phyloP scores from a whole-genome alignment of 2,797 vertebrate genomes.

The Pseudomugil gertrudae region DNA sequence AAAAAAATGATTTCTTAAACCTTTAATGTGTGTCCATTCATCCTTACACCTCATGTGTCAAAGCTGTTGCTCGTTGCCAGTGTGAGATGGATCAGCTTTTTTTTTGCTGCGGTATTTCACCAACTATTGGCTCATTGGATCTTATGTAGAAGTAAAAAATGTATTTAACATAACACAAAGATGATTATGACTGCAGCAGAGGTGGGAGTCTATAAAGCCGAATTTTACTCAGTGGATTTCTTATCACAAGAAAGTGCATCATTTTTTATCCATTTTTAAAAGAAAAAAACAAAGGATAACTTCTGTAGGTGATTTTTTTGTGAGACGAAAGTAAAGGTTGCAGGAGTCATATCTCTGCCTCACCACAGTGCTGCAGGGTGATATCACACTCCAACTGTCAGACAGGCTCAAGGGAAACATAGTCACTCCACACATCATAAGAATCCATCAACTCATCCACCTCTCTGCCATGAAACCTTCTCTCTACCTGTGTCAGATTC shows the following conservation, averaged over 20 bases:
- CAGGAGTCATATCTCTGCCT: slow-evolving; percentile 29
- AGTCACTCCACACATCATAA: slow-evolving; percentile 49
- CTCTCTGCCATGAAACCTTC: slow-evolving; percentile 27
- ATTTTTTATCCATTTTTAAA: slow-evolving; percentile 5
- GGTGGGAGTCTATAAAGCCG: slow-evolving; percentile 1
- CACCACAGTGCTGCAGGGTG: slow-evolving; percentile 42
- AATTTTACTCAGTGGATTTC: slow-evolving; percentile 24
- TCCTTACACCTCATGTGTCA: slow-evolving; percentile 29
- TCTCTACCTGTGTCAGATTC: slow-evolving; percentile 40
- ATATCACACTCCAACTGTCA: slow-evolving; percentile 51
- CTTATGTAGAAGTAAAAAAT: slow-evolving; percentile 35
- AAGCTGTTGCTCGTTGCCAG: background rate
- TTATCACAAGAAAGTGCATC: slow-evolving; percentile 19
- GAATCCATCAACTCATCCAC: slow-evolving; percentile 40
- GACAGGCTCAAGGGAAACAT: slow-evolving; percentile 37
- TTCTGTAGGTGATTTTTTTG: slow-evolving; percentile 36
- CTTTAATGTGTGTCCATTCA: slow-evolving; percentile 45
- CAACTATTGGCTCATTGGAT: slow-evolving; percentile 14
- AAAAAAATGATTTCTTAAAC: slow-evolving; percentile 42
- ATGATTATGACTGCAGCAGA: background rate
- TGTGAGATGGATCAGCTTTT: slow-evolving; percentile 26
- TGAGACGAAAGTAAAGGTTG: slow-evolving; percentile 4
- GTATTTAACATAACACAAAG: slow-evolving; percentile 35
- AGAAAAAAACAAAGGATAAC: slow-evolving; percentile 43
- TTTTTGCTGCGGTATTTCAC: slow-evolving; percentile 50